Percentiles rank a stretch among this genome's conserved stretches.
phyloP scores from a whole-genome alignment of 2,888 invertebrate species.

The Erebia epiphron region DNA sequence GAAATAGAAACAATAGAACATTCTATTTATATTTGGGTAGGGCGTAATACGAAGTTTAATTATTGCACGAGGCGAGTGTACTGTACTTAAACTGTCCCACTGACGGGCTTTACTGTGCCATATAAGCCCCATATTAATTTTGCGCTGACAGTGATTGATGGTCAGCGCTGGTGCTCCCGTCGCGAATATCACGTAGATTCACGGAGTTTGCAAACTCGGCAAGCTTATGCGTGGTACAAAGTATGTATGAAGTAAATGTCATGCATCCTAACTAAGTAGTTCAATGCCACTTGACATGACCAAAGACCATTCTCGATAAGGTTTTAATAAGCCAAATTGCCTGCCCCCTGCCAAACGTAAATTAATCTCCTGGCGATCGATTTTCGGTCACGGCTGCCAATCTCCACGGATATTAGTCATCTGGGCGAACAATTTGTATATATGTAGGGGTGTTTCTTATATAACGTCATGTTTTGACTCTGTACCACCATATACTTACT shows the following conservation, averaged over 20 bases:
- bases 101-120: not conserved
- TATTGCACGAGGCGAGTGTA: not conserved
- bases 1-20: too few species aligned
- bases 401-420: too few species aligned
- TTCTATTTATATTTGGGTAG: not conserved
- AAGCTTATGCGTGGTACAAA: not conserved
- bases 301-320: not conserved
- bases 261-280: not conserved
- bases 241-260: not conserved
- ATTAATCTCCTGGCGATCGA: too few species aligned
- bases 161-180: not conserved
- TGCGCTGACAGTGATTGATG: constrained; percentile 24
- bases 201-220: constrained; percentile 4
- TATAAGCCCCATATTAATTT: constrained; percentile 16
- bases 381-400: too few species aligned
- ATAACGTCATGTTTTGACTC: too few species aligned
- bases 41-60: not conserved
- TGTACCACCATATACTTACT: too few species aligned
- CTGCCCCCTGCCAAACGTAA: too few species aligned
- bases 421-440: too few species aligned
- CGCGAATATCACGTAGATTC: constrained; percentile 15
- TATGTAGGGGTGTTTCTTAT: too few species aligned
- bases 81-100: not conserved
- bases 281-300: not conserved
- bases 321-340: not conserved